These are phyloP conservation scores for Pristiophorus japonicus DNA, from an alignment of 2,113 vertebrate species.

Conservation along the genomic window DNA sequence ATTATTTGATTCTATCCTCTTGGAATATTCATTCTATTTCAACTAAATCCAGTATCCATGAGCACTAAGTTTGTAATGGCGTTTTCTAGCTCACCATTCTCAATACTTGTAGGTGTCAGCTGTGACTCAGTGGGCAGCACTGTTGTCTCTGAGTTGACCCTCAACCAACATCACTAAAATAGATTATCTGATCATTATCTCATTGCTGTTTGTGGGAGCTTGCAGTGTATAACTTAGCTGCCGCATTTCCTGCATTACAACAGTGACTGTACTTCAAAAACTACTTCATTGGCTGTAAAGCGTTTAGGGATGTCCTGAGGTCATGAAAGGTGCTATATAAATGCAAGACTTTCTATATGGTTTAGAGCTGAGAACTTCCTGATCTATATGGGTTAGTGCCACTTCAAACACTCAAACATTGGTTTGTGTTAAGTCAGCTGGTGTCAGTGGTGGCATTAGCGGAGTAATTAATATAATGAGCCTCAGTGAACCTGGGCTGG, in stretches of 20 bases:
- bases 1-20: not conserved
- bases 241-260: not conserved
- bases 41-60: not conserved
- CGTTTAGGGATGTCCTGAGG: not conserved
- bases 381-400: not conserved
- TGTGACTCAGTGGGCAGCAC: not conserved
- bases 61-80: not conserved
- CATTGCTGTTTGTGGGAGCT: not conserved
- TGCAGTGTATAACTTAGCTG: not conserved
- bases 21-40: not conserved
- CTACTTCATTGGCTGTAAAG: not conserved
- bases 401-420: not conserved
- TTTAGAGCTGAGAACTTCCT: not conserved
- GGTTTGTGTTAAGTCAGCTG: not conserved
- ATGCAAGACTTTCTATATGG: not conserved
- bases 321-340: not conserved
- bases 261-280: not conserved
- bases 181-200: not conserved
- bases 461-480: not conserved
- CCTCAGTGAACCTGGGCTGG: not conserved
- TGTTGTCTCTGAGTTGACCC: too few species aligned
- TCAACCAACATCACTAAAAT: not conserved
- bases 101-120: not conserved
- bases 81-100: not conserved
- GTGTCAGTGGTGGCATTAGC: not conserved